Evolutionary conservation across 53 echinoderm and acorn worm genomes (phyloP).

Genomic region (Holothuria leucospilota): DNA sequence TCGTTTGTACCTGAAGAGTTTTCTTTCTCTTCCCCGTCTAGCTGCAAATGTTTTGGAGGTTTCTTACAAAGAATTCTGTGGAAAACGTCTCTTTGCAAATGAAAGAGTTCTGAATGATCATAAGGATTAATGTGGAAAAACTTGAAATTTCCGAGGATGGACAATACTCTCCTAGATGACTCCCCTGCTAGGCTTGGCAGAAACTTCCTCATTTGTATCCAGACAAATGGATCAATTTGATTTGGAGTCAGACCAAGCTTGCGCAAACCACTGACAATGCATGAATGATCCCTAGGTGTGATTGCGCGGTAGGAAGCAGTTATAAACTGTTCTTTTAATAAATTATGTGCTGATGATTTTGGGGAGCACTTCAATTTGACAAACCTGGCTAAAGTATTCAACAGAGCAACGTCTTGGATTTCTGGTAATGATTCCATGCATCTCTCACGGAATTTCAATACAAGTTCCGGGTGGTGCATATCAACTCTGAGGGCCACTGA

Average conservation of each 20-base stretch:
- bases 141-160: conserved; percentile 1
- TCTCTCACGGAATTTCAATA: not conserved
- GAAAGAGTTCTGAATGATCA: conserved; percentile 11
- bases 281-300: conserved; percentile 16
- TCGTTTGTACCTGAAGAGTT: not conserved
- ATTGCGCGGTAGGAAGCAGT: conserved; percentile 8
- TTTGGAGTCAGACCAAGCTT: conserved; percentile 7
- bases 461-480: conserved; percentile 12
- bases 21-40: not conserved
- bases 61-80: not conserved
- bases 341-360: not conserved
- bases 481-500: not conserved
- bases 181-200: conserved; percentile 9
- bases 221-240: conserved; percentile 30
- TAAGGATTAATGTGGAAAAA: conserved; percentile 1
- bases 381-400: conserved; percentile 23
- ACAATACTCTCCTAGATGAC: conserved; percentile 3
- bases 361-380: not conserved
- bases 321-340: conserved; percentile 18
- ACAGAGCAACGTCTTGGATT: conserved; percentile 12
- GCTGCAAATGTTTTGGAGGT: conserved; percentile 17
- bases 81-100: conserved; percentile 16
- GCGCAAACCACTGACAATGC: conserved; percentile 1
- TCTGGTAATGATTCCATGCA: not conserved
- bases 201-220: conserved; percentile 28